Evolutionary conservation across 2,888 invertebrate genomes (phyloP), one percentile per base, ranked within the genome.

Genomic region (Xanthorhoe designata): DNA sequence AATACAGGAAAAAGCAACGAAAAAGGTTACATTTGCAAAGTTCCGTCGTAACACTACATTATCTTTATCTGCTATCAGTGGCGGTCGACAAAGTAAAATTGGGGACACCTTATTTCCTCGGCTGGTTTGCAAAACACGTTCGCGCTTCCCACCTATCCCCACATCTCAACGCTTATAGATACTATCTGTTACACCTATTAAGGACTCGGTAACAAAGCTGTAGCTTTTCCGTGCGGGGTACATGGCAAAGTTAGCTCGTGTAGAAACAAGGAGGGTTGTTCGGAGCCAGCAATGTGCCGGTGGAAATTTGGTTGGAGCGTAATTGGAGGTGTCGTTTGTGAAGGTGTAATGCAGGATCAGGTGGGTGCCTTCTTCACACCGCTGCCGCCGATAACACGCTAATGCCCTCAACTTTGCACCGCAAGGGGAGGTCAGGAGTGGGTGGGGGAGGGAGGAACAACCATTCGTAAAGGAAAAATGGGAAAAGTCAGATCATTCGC

Each of bases 321-420:
- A 69, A 73, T 77, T 75, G 73, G 67, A 74, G 75, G 70, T 75
- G 77, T 83, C 79, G 82, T 76, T 73, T 69, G 62, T 59, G 64
- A 73, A 72, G 68, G 70, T 75, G 75, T 86, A 83, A 83, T 89
- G 77, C 74, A 72, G 75, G 86, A 82, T 88, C 92, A 92, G 92
- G 92, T 92, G 90, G 91, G 90, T 80, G 89, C 88, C 89, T 89
- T 92, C 92, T 92, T 92, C 91, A 88, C 92, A 83, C 89, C 87
- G 83, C 87, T 84, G 85, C 85, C 87, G 79, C 91, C 91, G 93
- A 93, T 93, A 92, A 92, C 92, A 93, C 92, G 92, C 89, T 93
- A 92, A 93, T 93, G 92, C 91, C 91, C 91, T 92, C 93, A 93
- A 93, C 92, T 92, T 93, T 92, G 91, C 93, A 92, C 93, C 92